Evolutionary conservation across 2,113 vertebrate species (phyloP), one percentile per base, ranked within the genome.

Genomic region (Notothenia rossii): DNA sequence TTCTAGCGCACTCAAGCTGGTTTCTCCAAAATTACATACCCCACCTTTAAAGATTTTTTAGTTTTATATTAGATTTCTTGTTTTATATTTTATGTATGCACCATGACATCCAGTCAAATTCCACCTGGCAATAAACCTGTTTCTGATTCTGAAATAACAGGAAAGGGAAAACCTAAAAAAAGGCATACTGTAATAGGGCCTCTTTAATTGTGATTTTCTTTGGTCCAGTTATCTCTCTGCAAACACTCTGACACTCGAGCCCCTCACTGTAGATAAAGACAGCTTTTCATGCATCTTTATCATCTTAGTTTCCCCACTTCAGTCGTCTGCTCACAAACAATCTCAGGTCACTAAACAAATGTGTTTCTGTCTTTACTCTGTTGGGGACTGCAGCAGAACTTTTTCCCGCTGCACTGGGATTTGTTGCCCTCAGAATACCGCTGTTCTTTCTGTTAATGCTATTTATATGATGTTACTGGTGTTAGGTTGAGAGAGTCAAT

Each of bases 401-500:
- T 22, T 62, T 1, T 72, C 18, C 29, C 55, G 45, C 18, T 54
- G 2, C 2, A 14, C 13, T 18, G 13, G 45, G 56, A n/a, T 65
- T 45, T 64, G 8, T 48, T 54, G 55, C 20, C 5, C 18, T 71
- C 10, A 36, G 18, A 72, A 60, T 48, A 18, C 50, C 45, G 7
- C 3, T 63, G 33, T 72, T 66, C 62, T 74, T 43, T 74, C n/a
- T 40, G 46, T 55, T 36, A n/a, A 15, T 74, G 83, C 69, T 43
- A 56, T 79, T 59, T 63, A 56, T 76, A 53, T 71, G 75, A 77
- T 51, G 40, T 72, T 61, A 36, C 36, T 68, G 40, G 29, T 43
- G 49, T 83, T 62, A 56, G 68, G 79, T 58, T 63, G 76, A 80
- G 72, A 75, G 68, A 69, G 79, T 82, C 83, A 91, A 91, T 90